Percentiles rank a stretch among this genome's conserved stretches.
These are phyloP conservation scores for Chalcis sispes DNA, from an alignment of 2,888 invertebrate genomes.

Conservation along the genomic window DNA sequence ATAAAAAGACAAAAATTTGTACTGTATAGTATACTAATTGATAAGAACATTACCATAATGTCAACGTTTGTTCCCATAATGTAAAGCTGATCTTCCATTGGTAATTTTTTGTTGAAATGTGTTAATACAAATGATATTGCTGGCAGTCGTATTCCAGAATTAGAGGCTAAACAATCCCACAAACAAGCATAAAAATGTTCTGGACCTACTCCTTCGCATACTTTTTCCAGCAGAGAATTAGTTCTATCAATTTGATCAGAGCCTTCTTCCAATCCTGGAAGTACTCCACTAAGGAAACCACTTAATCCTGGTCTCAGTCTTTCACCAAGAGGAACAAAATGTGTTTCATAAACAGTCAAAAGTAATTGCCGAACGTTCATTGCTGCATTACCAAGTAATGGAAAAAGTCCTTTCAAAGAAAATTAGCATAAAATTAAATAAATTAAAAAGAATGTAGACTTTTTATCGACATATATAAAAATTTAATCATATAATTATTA, in stretches of 20 bases:
- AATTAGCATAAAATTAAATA: neutral
- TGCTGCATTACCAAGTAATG: constrained; percentile 91
- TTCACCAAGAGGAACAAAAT: constrained; percentile 89
- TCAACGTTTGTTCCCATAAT: constrained; percentile 91
- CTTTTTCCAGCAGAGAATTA: constrained; percentile 81
- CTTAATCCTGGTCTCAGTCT: constrained; percentile 87
- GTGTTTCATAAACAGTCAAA: constrained; percentile 89
- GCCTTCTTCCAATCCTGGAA: constrained; percentile 92
- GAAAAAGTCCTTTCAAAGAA: constrained; percentile 83
- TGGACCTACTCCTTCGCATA: constrained; percentile 86
- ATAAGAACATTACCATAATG: constrained; percentile 81
- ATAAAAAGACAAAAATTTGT: neutral
- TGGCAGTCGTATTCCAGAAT: constrained; percentile 87
- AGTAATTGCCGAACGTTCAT: constrained; percentile 92
- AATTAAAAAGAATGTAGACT: neutral
- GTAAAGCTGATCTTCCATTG: constrained; percentile 88
- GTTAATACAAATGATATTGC: constrained; percentile 88
- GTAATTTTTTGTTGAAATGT: constrained; percentile 87
- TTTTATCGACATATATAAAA: no score
- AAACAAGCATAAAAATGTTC: constrained; percentile 90
- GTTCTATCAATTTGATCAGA: constrained; percentile 88
- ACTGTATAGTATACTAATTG: neutral
- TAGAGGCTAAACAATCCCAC: constrained; percentile 91
- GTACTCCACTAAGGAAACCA: constrained; percentile 90
- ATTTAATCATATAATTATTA: neutral